Evolutionary conservation across 2,888 invertebrate species (phyloP).

Genomic region (Limnephilus rhombicus): DNA sequence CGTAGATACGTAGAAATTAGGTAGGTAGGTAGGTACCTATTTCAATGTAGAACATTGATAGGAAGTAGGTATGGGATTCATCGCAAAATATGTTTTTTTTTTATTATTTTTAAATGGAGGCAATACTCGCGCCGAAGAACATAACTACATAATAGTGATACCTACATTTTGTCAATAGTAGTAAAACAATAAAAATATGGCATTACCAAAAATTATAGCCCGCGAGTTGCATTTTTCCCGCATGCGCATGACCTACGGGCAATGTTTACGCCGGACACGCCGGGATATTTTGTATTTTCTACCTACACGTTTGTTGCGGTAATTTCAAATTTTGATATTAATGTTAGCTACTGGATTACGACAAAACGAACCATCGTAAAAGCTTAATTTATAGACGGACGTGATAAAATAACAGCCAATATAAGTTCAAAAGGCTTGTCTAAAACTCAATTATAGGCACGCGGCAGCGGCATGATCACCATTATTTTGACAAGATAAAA

Average conservation of each 20-base stretch:
- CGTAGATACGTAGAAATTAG: too few species aligned
- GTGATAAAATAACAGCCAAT: not conserved
- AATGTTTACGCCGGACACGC: slow-evolving; percentile 8
- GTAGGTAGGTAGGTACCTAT: too few species aligned
- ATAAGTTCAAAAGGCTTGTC: not conserved
- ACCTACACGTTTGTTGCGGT: not conserved
- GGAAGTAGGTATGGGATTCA: not conserved
- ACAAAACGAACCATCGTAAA: not conserved
- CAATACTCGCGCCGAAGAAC: not conserved
- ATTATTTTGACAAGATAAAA: not conserved
- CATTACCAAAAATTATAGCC: not conserved
- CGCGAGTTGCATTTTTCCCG: not conserved
- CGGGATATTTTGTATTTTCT: not conserved
- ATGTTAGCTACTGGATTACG: not conserved
- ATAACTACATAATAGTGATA: not conserved
- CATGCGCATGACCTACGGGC: not conserved
- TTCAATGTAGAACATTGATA: too few species aligned
- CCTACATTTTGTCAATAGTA: not conserved
- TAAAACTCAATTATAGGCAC: not conserved
- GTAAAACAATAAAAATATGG: not conserved
- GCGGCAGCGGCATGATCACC: not conserved
- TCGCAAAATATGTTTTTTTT: not conserved
- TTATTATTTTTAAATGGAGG: not conserved
- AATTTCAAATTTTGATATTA: not conserved
- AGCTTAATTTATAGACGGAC: not conserved